Evolutionary conservation across 1,140 invertebrate genomes (phyloP).

Genomic region (Drosophila auraria): DNA sequence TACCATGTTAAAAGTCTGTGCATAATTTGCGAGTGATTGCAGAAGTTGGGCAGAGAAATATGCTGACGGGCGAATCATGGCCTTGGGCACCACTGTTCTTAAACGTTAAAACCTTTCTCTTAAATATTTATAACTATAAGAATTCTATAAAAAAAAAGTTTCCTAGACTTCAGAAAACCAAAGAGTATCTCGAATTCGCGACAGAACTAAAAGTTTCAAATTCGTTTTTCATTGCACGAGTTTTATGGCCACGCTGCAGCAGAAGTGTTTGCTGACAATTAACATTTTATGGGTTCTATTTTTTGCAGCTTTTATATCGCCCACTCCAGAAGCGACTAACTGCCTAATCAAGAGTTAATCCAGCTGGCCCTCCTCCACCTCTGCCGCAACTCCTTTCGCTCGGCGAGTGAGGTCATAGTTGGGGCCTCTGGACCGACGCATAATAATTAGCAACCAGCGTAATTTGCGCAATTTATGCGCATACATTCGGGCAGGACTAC

Average conservation of each 20-base stretch:
- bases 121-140: no score
- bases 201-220: not conserved
- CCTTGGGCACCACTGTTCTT: no score
- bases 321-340: slow-evolving; percentile 31
- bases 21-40: no score
- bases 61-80: no score
- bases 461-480: slow-evolving; percentile 70
- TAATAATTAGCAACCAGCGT: slow-evolving; percentile 61
- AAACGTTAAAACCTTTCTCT: no score
- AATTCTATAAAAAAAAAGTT: not conserved
- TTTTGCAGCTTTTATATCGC: slow-evolving; percentile 53
- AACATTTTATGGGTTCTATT: slow-evolving; percentile 59
- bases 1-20: no score
- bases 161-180: not conserved
- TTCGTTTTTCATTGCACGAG: slow-evolving; percentile 40
- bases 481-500: slow-evolving; percentile 65
- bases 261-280: slow-evolving; percentile 56
- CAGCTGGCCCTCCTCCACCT: not conserved
- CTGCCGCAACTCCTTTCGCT: not conserved
- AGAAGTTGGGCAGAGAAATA: no score
- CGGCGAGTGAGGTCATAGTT: slow-evolving; percentile 28
- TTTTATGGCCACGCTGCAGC: slow-evolving; percentile 51
- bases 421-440: slow-evolving; percentile 30
- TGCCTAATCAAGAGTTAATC: slow-evolving; percentile 49
- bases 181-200: not conserved